phyloP scores from a whole-genome alignment of 2,797 vertebrate genomes.

The Lerista edwardsae region DNA sequence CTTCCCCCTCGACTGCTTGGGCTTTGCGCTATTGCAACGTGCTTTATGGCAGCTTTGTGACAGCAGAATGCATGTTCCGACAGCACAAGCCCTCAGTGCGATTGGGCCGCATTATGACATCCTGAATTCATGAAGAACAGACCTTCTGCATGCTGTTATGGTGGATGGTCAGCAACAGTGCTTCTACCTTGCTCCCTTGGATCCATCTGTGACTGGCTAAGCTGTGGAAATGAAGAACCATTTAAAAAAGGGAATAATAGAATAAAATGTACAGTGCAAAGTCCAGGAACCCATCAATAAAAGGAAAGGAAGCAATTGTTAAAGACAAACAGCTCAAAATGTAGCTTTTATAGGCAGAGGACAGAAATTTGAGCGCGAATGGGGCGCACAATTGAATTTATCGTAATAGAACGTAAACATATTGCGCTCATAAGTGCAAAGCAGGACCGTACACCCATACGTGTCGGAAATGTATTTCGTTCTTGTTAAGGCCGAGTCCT shows the following conservation, averaged over 20 bases:
- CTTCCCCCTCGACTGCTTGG: too few species aligned
- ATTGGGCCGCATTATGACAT: not conserved
- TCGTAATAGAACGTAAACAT: slow-evolving; percentile 64
- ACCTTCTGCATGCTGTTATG: accelerated
- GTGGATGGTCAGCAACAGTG: slow-evolving; percentile 18
- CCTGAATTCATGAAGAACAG: slow-evolving; percentile 15
- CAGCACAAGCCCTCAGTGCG: too few species aligned
- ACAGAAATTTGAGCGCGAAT: slow-evolving; percentile 62
- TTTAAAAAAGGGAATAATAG: slow-evolving; percentile 68
- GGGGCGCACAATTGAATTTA: slow-evolving; percentile 71
- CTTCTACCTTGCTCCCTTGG: slow-evolving; percentile 41
- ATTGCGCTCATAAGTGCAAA: slow-evolving; percentile 59
- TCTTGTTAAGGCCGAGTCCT: slow-evolving; percentile 44
- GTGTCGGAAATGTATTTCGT: slow-evolving; percentile 57
- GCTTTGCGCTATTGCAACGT: too few species aligned
- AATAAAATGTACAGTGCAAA: slow-evolving; percentile 65
- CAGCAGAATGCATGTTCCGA: too few species aligned
- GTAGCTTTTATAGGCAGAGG: slow-evolving; percentile 64
- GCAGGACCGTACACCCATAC: slow-evolving; percentile 39
- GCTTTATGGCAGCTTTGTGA: too few species aligned
- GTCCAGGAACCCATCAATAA: slow-evolving; percentile 70
- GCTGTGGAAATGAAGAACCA: slow-evolving; percentile 70
- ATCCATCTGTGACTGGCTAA: slow-evolving; percentile 30
- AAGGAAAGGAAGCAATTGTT: slow-evolving; percentile 65
- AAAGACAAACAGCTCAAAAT: slow-evolving; percentile 67